Base-by-base conservation (phyloP, 2,888 invertebrate genomes). In the Eupithecia insigniata region DNA sequence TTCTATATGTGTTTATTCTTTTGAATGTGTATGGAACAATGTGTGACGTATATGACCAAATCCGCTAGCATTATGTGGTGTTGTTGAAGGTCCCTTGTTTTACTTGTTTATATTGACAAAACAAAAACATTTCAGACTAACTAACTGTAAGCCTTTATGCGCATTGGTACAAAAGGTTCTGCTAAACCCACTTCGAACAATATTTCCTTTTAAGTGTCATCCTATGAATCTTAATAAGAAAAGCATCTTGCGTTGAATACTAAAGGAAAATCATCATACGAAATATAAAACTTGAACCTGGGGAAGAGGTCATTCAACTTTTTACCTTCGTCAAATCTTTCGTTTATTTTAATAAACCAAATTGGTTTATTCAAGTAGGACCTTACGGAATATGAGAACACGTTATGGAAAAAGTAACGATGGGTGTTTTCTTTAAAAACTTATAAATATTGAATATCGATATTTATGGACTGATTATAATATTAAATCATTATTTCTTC, bases 201-300 rank as follows among this genome's bases (percentile, higher is more conserved):
- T 93, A 92, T 93, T 91, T 92, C 92, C 93, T 93, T 93, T 91
- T 91, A 92, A 87, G 90, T 87, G 87, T 87, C 87, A 87, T 89
- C 89, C 89, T 89, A 90, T 92, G 94, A 92, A 94, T 94, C 87
- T 82, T 92, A 93, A 94, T 92, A 89, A 92, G 90, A 87, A 85
- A 88, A 88, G 88, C 88, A 85, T 85, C 88, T 87, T 83, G 89
- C 78, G 79, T 81, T 89, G 94, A 92, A 93, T 94, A 93, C 89
- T 89, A 92, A 92, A 84, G 84, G 82, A 84, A 80, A 83, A 83
- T 83, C 83, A 76, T 85, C 81, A 84, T 82, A 87, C 84, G 85
- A 90, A 91, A 90, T 89, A 86, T 74, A 74, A 73, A 72, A 74
- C 72, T 76, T 72, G 66, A 46, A 64, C 69, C 67, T 66, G 71